Evolutionary conservation across 2,888 invertebrate genomes (phyloP).

Genomic region (Synanthedon vespiformis): DNA sequence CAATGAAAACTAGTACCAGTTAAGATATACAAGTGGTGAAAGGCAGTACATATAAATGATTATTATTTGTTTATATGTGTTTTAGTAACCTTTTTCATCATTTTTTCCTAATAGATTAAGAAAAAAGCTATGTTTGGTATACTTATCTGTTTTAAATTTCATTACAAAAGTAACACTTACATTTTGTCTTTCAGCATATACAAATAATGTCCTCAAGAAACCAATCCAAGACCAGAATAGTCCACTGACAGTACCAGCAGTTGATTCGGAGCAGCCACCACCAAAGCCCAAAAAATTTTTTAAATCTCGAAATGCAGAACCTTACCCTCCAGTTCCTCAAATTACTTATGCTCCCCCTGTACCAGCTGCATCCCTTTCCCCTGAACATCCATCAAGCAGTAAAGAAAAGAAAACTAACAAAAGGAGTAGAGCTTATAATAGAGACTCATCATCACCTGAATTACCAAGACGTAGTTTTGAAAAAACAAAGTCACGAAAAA

Average conservation of each 20-base stretch:
- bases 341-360: constrained; percentile 64
- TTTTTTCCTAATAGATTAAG: background rate
- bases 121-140: background rate
- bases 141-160: background rate
- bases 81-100: too few species aligned
- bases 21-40: background rate
- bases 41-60: too few species aligned
- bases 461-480: constrained; percentile 56
- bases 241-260: constrained; percentile 64
- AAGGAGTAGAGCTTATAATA: constrained; percentile 43
- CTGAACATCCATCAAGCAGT: constrained; percentile 51
- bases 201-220: constrained; percentile 50
- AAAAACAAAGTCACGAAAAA: constrained; percentile 50
- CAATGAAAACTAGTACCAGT: constrained; percentile 4
- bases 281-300: constrained; percentile 91
- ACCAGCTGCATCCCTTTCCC: constrained; percentile 53
- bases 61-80: background rate
- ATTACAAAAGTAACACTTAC: constrained; percentile 1
- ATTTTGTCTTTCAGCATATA: constrained; percentile 47
- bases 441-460: constrained; percentile 63
- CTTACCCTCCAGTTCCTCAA: constrained; percentile 66
- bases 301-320: constrained; percentile 83
- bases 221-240: constrained; percentile 67
- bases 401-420: constrained; percentile 52
- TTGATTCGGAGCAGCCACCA: constrained; percentile 64